phyloP scores from a whole-genome alignment of 2,888 invertebrate genomes.

The Acleris holmiana region DNA sequence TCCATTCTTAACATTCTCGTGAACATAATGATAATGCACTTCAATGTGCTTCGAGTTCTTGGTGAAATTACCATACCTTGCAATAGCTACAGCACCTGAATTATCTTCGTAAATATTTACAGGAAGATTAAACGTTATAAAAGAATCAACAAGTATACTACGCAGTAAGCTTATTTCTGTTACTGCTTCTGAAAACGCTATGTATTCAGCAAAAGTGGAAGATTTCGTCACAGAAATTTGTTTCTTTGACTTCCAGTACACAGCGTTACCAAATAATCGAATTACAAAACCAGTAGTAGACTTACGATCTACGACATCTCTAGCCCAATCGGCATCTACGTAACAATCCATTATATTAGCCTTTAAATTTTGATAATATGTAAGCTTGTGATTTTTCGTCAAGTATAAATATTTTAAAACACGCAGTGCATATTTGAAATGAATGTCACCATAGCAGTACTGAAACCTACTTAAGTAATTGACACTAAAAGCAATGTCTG shows the following conservation, averaged over 20 bases:
- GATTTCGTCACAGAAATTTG: no score
- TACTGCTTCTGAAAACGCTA: constrained; percentile 40
- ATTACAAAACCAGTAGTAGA: no score
- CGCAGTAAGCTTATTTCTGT: constrained; percentile 29
- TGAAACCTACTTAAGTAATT: no score
- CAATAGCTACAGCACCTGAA: constrained; percentile 39
- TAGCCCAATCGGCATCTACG: no score
- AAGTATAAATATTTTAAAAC: constrained; percentile 40
- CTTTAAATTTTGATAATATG: constrained; percentile 41
- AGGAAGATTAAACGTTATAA: constrained; percentile 30
- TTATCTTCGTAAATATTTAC: constrained; percentile 42
- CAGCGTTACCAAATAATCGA: no score
- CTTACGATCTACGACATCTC: no score
- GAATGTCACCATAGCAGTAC: no score
- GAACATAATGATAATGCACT: constrained; percentile 38
- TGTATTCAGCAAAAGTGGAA: constrained; percentile 42
- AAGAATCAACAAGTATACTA: constrained; percentile 26
- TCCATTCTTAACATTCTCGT: constrained; percentile 33
- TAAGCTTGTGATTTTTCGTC: constrained; percentile 41
- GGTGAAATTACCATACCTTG: constrained; percentile 39
- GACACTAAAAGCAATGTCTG: no score
- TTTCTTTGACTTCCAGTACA: no score
- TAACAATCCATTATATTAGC: no score
- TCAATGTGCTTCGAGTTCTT: constrained; percentile 41
- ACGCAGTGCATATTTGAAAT: no score